Conservation (phyloP, 2,113 vertebrate species). For the Callopanchax toddi region DNA sequence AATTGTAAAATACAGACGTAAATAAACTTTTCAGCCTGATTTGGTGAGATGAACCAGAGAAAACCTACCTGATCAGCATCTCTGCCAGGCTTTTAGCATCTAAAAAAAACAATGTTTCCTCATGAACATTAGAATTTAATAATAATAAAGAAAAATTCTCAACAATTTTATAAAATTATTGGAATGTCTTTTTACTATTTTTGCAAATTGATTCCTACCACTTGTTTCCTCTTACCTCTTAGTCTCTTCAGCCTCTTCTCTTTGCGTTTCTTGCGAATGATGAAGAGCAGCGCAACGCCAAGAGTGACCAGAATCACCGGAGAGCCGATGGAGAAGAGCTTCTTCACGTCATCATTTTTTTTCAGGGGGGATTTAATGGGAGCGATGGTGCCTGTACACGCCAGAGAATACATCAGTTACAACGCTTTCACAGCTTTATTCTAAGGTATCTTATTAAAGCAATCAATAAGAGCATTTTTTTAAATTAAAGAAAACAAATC, state of each 20-base stretch:
- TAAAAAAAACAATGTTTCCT: slow-evolving; percentile 66
- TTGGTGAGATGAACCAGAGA: background rate
- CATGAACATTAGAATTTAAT: too few species aligned
- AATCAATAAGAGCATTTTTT: background rate
- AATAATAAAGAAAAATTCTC: background rate
- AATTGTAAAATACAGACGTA: background rate
- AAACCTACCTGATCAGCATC: slow-evolving; percentile 94
- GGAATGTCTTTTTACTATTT: background rate
- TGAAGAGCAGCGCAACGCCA: slow-evolving; percentile 91
- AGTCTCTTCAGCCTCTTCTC: slow-evolving; percentile 96
- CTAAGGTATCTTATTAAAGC: background rate
- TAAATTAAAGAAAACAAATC: background rate
- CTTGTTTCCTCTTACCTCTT: slow-evolving; percentile 86
- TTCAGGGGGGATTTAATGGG: slow-evolving; percentile 95
- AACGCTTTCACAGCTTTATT: background rate
- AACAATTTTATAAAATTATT: background rate
- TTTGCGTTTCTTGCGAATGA: slow-evolving; percentile 96
- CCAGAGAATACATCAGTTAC: background rate
- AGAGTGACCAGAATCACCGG: slow-evolving; percentile 94
- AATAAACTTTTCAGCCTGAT: slow-evolving; percentile 1
- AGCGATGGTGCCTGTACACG: slow-evolving; percentile 89
- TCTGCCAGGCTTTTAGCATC: slow-evolving; percentile 98
- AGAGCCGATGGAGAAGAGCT: slow-evolving; percentile 95
- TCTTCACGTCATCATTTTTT: slow-evolving; percentile 94
- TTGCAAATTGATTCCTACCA: background rate